Evolutionary conservation across 2,888 invertebrate species (phyloP).

Genomic region (Archips xylosteana): DNA sequence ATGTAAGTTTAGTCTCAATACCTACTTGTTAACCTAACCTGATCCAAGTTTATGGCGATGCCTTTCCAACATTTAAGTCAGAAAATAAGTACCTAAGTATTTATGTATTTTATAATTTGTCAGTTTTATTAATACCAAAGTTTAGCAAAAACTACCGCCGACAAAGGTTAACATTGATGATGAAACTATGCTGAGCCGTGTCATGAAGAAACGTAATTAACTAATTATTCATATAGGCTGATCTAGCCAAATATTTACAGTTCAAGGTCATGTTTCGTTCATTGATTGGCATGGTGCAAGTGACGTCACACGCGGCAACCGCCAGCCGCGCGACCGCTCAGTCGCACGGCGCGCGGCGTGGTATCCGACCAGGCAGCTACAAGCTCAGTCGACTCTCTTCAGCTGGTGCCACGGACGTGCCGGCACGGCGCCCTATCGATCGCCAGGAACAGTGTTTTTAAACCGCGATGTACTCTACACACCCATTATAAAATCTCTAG

Average conservation of each 20-base stretch:
- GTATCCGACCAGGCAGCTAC: conserved; percentile 13
- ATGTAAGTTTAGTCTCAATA: too few species aligned
- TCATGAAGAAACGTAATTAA: background rate
- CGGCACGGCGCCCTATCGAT: conserved; percentile 57
- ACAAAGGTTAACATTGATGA: background rate
- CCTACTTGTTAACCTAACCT: too few species aligned
- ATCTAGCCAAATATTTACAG: conserved; percentile 15
- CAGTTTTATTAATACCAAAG: background rate
- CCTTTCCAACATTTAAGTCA: too few species aligned
- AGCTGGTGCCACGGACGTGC: conserved; percentile 45
- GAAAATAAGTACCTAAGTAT: too few species aligned
- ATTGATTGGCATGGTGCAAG: conserved; percentile 28
- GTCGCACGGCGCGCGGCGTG: conserved; percentile 1
- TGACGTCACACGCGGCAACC: conserved; percentile 43
- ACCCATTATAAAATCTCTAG: conserved; percentile 20
- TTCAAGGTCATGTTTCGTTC: conserved; percentile 34
- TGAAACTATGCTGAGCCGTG: background rate
- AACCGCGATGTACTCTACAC: conserved; percentile 22
- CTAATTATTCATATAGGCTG: background rate
- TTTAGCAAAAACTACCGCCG: background rate
- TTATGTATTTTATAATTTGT: too few species aligned
- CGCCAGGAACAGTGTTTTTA: conserved; percentile 48
- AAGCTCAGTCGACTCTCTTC: conserved; percentile 48
- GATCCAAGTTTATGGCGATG: too few species aligned
- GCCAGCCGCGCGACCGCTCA: conserved; percentile 22